phyloP scores from a whole-genome alignment of 2,113 vertebrate species.

The Triplophysa siluroides region DNA sequence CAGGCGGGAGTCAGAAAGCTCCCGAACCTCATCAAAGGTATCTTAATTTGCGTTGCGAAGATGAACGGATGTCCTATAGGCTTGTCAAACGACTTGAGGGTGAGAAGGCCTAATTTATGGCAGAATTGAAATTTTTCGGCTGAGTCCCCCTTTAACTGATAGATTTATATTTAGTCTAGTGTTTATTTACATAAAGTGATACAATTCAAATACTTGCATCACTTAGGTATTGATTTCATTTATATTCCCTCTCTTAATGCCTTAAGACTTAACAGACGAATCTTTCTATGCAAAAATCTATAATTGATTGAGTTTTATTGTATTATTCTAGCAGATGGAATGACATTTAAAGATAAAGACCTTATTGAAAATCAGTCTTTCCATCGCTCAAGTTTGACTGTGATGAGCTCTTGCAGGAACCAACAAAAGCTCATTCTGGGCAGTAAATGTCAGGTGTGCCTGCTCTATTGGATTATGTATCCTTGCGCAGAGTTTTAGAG shows the following conservation, averaged over 20 bases:
- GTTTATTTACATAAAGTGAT: no score
- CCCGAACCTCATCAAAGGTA: no score
- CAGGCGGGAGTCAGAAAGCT: no score
- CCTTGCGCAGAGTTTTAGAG: slow-evolving; percentile 36
- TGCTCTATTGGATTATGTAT: slow-evolving; percentile 46
- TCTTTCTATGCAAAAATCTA: neutral
- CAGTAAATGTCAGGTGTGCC: slow-evolving; percentile 48
- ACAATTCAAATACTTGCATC: no score
- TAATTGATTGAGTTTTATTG: neutral
- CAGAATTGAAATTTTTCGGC: no score
- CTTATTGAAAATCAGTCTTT: slow-evolving; percentile 23
- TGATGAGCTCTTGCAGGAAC: slow-evolving; percentile 33
- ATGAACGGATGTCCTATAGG: no score
- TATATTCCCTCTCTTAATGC: neutral
- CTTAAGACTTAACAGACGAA: neutral
- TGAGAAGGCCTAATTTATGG: no score
- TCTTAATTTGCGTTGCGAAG: no score
- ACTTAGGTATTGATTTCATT: no score
- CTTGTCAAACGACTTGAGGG: no score
- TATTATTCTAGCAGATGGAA: neutral
- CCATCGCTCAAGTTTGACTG: slow-evolving; percentile 22
- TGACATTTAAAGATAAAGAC: slow-evolving; percentile 24
- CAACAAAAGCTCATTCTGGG: slow-evolving; percentile 39
- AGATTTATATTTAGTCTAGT: no score
- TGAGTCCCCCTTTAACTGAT: no score